Evolutionary conservation across 2,888 invertebrate genomes (phyloP).

Genomic region (Agrochola circellaris): DNA sequence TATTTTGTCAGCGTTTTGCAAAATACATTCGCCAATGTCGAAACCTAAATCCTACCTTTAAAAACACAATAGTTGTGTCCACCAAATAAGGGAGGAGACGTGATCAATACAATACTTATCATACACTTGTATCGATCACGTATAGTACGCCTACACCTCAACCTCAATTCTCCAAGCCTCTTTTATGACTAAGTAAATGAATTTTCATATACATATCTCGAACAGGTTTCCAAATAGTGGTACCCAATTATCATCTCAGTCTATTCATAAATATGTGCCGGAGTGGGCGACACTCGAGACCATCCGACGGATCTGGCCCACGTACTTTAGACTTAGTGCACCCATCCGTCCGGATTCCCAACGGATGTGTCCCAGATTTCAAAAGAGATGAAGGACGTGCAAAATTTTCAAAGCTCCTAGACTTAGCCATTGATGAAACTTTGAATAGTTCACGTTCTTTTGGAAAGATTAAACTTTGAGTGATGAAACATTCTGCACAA

Average conservation of each 20-base stretch:
- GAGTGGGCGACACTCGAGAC: constrained; percentile 59
- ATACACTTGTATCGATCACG: constrained; percentile 33
- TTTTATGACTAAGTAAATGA: constrained; percentile 44
- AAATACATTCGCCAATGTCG: neutral
- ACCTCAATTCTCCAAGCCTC: constrained; percentile 24
- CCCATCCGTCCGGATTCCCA: constrained; percentile 57
- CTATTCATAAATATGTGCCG: constrained; percentile 56
- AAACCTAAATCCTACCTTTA: neutral
- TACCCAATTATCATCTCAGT: constrained; percentile 57
- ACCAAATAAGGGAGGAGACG: constrained; percentile 24
- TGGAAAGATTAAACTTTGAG: constrained; percentile 8
- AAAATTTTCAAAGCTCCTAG: constrained; percentile 44
- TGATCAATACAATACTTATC: constrained; percentile 34
- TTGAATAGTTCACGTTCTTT: constrained; percentile 36
- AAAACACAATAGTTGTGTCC: neutral
- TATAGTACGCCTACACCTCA: constrained; percentile 35
- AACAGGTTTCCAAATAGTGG: constrained; percentile 46
- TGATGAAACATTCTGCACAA: constrained; percentile 16
- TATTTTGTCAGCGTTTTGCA: neutral
- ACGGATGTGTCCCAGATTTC: constrained; percentile 62
- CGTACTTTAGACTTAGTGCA: constrained; percentile 60
- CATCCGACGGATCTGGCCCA: constrained; percentile 61
- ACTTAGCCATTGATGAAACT: constrained; percentile 33
- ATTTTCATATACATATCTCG: constrained; percentile 39
- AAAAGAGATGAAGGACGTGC: constrained; percentile 54